Evolutionary conservation across 2,888 invertebrate genomes (phyloP).

Genomic region (Pyrochroa serraticornis): DNA sequence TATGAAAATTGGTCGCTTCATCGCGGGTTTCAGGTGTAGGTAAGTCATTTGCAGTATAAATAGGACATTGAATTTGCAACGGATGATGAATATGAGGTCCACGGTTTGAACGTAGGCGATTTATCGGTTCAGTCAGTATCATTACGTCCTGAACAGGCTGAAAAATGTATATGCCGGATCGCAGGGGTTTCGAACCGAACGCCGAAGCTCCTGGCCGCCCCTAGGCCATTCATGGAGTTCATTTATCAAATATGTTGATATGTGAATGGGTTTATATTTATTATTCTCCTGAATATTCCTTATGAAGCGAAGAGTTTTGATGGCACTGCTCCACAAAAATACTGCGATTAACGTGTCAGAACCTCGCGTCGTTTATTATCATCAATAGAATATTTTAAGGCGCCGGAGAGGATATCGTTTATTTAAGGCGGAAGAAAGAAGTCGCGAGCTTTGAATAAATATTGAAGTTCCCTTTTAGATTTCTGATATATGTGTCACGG

Average conservation of each 20-base stretch:
- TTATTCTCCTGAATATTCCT: slow-evolving; percentile 26
- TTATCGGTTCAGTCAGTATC: slow-evolving; percentile 38
- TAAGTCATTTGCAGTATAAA: slow-evolving; percentile 26
- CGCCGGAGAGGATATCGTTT: slow-evolving; percentile 25
- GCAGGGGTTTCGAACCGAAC: too few species aligned
- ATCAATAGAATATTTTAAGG: slow-evolving; percentile 30
- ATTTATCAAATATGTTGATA: slow-evolving; percentile 40
- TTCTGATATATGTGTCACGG: slow-evolving; percentile 30
- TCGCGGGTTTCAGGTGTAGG: slow-evolving; percentile 6
- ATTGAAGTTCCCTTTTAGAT: slow-evolving; percentile 37
- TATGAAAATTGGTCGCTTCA: not conserved
- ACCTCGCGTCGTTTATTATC: slow-evolving; percentile 43
- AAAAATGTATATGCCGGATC: slow-evolving; percentile 30
- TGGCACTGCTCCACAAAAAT: slow-evolving; percentile 10
- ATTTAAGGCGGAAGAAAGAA: slow-evolving; percentile 30
- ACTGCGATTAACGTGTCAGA: slow-evolving; percentile 46
- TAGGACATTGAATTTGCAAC: slow-evolving; percentile 24
- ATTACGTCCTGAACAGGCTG: slow-evolving; percentile 34
- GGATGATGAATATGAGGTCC: slow-evolving; percentile 35
- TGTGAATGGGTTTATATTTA: slow-evolving; percentile 36
- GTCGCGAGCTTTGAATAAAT: slow-evolving; percentile 37
- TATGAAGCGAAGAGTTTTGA: slow-evolving; percentile 2
- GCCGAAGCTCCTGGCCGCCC: slow-evolving; percentile 1
- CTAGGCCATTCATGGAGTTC: slow-evolving; percentile 23
- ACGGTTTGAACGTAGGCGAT: slow-evolving; percentile 33